Base-by-base conservation (phyloP, 2,888 invertebrate species). In the Sphinx pinastri region DNA sequence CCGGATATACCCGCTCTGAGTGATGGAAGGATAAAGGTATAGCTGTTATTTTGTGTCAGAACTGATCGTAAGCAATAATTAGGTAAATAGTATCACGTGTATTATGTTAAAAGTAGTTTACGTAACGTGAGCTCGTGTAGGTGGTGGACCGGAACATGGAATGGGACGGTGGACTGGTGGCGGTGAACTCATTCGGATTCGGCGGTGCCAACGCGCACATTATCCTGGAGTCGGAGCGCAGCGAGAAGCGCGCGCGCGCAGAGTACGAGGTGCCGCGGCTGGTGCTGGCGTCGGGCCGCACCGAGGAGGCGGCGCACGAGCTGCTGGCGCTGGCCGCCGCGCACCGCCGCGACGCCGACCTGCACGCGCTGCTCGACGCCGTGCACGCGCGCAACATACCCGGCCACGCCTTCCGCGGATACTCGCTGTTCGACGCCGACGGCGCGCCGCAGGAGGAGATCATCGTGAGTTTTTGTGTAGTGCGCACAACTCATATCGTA, bases 141-240 rank as follows among this genome's bases (percentile, higher is more conserved):
- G 98, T 99, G 68, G 98, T 99, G 25, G 95, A 97, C 76, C 95
- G 96, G 86, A 96, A 97, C 81, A 96, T 95, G 73, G 95, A 96
- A 45, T 99, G 98, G 97, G 96, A 97, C 70, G 99, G 99, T 67
- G 99, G 99, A n/a, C 95, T 98, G 72, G 96, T 98, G 68, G 99
- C 97, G 31, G 91, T 99, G 49, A 99, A 99, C 94, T 99, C 99
- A 11, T 99, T 99, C 90, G 99, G 99, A 19, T 99, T 99, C 92
- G 99, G 99, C 74, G 99, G 99, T 70, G 98, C 98, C 59, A 99
- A 99, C 91, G 98, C 98, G n/a, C 99, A 99, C 91, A 92, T 98
- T 0, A 95, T 99, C 77, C 94, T 99, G 14, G 96, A 97, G 85
- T 97, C 98, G 8, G 96, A 97, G 87, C 95, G 96, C 0, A 80